These are phyloP conservation scores for Cryptotermes secundus DNA, from an alignment of 1,140 invertebrate species.

Conservation along the genomic window DNA sequence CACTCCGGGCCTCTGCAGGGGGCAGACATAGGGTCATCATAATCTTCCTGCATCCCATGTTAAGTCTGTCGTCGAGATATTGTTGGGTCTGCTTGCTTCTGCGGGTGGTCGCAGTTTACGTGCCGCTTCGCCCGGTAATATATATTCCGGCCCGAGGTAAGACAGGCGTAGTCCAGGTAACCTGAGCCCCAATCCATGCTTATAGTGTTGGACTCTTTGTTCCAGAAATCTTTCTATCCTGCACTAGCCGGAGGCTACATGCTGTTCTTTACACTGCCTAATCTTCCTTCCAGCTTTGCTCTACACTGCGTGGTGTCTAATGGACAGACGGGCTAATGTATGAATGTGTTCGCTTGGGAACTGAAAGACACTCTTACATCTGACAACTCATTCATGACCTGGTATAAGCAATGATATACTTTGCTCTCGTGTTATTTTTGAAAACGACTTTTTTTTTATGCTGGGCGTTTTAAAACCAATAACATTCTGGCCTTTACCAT, in stretches of 20 bases:
- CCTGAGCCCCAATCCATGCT: not conserved
- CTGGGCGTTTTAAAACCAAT: no score
- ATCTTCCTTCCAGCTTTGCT: not conserved
- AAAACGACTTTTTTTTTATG: no score
- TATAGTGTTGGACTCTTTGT: conserved; percentile 7
- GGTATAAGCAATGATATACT: no score
- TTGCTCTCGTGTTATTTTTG: no score
- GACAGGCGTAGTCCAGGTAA: not conserved
- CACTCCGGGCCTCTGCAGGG: not conserved
- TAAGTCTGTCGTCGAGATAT: conserved; percentile 14
- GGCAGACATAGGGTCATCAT: not conserved
- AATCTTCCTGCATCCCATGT: conserved; percentile 12
- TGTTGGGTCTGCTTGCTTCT: not conserved
- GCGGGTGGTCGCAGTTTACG: conserved; percentile 12
- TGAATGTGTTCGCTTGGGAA: no score
- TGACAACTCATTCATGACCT: no score
- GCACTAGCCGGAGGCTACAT: not conserved
- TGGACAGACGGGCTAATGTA: no score
- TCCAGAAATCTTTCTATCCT: not conserved
- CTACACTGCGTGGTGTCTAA: no score
- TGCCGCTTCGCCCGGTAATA: not conserved
- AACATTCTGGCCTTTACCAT: no score
- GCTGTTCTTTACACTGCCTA: not conserved
- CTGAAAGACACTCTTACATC: no score
- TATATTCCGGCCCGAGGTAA: not conserved